Conservation (phyloP, 2,113 vertebrate genomes). For the Opisthocomus hoazin region DNA sequence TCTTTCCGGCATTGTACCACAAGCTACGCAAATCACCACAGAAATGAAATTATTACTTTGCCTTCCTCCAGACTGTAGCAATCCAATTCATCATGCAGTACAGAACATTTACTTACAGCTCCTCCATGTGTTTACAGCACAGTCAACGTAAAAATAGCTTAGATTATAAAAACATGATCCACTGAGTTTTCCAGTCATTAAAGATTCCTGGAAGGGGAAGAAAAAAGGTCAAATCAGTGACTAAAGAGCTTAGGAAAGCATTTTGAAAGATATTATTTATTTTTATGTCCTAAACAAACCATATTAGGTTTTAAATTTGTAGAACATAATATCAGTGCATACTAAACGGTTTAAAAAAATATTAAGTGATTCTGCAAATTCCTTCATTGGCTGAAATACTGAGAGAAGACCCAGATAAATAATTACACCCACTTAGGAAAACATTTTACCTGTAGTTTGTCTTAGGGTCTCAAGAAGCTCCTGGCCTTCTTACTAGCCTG, state of each 20-base stretch:
- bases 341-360: background rate
- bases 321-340: background rate
- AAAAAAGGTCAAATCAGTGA: background rate
- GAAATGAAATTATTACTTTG: conserved; percentile 85
- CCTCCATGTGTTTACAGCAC: conserved; percentile 77
- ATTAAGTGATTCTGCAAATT: background rate
- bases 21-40: conserved; percentile 78
- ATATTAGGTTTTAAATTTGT: background rate
- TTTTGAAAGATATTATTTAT: background rate
- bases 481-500: background rate
- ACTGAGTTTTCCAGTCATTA: conserved; percentile 74
- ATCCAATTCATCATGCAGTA: conserved; percentile 85
- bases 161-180: conserved; percentile 72
- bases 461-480: background rate
- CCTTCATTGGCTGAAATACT: background rate
- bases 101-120: conserved; percentile 81
- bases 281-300: background rate
- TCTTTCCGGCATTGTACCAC: conserved; percentile 86
- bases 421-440: background rate
- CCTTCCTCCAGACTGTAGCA: conserved; percentile 78
- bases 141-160: conserved; percentile 68
- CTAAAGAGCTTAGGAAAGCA: background rate
- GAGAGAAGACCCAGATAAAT: background rate
- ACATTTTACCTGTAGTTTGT: background rate
- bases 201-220: conserved; percentile 67